Evolutionary conservation across 2,888 invertebrate genomes (phyloP).

Genomic region (Adineta ricciae): DNA sequence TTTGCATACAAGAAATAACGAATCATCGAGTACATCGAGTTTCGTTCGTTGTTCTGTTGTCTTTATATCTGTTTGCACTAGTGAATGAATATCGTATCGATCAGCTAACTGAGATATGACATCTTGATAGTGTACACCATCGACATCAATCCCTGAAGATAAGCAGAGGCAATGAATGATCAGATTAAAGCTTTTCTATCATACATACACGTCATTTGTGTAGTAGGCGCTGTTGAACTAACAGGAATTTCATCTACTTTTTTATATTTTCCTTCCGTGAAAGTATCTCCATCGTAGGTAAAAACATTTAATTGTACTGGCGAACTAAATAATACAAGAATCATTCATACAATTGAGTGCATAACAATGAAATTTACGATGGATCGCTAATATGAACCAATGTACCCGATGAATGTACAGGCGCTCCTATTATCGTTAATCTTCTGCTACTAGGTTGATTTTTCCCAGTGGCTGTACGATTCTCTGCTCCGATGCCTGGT

Average conservation of each 20-base stretch:
- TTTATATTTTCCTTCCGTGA: background rate
- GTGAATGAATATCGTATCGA: background rate
- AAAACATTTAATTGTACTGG: background rate
- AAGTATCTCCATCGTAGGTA: background rate
- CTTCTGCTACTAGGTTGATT: no score
- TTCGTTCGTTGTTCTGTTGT: background rate
- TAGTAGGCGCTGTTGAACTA: background rate
- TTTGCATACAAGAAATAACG: constrained; percentile 14
- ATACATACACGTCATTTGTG: background rate
- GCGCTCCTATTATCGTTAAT: no score
- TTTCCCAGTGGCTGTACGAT: no score
- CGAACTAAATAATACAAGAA: background rate
- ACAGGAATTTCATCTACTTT: background rate
- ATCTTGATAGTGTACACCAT: background rate
- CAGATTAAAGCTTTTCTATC: background rate
- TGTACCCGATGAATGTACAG: background rate
- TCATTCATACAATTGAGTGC: background rate
- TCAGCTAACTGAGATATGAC: background rate
- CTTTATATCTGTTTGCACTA: background rate
- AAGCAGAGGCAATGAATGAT: no score
- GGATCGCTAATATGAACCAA: background rate
- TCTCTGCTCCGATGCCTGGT: background rate
- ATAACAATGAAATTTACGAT: background rate
- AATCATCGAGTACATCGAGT: background rate
- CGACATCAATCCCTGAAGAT: background rate